Conservation (phyloP, 1,140 invertebrate species). For the Leptestheria dahalacensis region DNA sequence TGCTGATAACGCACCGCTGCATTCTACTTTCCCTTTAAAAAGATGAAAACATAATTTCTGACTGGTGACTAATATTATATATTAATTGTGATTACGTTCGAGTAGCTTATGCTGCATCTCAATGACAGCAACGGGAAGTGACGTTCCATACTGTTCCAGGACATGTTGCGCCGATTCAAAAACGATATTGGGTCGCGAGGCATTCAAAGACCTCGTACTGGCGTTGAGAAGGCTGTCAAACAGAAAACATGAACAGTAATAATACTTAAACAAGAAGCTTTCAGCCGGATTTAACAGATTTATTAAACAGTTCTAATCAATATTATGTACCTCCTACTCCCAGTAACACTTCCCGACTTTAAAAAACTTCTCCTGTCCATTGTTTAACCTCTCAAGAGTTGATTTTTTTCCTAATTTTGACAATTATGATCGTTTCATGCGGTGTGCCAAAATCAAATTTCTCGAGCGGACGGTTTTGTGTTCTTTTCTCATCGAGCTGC, state of each 20-base stretch:
- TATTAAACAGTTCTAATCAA: not conserved
- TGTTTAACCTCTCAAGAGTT: not conserved
- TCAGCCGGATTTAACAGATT: too few species aligned
- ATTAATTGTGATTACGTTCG: not conserved
- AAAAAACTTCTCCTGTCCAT: conserved; percentile 8
- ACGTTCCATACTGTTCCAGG: conserved; percentile 10
- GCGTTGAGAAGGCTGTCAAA: conserved; percentile 4
- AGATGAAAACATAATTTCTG: too few species aligned
- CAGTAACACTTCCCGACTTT: not conserved
- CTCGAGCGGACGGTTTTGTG: not conserved
- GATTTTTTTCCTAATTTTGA: not conserved
- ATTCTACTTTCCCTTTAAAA: conserved; percentile 35
- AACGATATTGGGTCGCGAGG: conserved; percentile 6
- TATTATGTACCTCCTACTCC: not conserved
- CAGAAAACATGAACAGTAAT: not conserved
- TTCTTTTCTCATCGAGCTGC: not conserved
- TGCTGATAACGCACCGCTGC: conserved; percentile 43
- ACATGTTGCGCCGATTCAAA: conserved; percentile 11
- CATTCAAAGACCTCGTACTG: conserved; percentile 11
- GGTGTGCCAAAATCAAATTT: not conserved
- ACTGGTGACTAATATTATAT: not conserved
- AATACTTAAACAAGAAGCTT: not conserved
- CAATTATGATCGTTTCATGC: not conserved
- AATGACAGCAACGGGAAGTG: conserved; percentile 10
- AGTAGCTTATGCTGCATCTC: not conserved